Percentiles rank a stretch among this genome's conserved stretches.
Conservation (phyloP, 2,113 vertebrate genomes). For the Neodontobutis hainanensis region DNA sequence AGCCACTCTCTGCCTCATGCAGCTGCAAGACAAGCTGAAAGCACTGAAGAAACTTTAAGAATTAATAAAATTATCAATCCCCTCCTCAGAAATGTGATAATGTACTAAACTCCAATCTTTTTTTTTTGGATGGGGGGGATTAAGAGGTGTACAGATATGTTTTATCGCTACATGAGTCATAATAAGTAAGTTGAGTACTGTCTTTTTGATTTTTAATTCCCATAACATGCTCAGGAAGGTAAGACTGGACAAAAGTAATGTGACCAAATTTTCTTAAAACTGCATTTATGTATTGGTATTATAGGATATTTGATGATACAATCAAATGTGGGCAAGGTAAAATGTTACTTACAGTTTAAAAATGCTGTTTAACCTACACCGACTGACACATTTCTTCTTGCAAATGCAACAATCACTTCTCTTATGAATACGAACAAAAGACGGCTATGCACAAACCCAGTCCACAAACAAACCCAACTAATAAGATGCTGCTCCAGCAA, state of each 20-base stretch:
- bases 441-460: not conserved
- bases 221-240: not conserved
- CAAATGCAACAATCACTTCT: slow-evolving; percentile 35
- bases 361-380: slow-evolving; percentile 24
- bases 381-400: slow-evolving; percentile 12
- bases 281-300: not conserved
- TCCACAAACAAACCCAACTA: slow-evolving; percentile 17
- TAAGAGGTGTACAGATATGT: too few relatives aligned
- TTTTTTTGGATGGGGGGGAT: too few relatives aligned
- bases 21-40: slow-evolving; percentile 36
- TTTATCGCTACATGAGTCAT: not conserved
- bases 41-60: slow-evolving; percentile 33
- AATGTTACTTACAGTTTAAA: slow-evolving; percentile 32
- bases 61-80: slow-evolving; percentile 44
- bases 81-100: slow-evolving; percentile 41
- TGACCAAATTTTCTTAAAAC: not conserved
- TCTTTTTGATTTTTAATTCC: not conserved
- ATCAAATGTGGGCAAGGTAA: slow-evolving; percentile 12
- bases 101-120: slow-evolving; percentile 54
- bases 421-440: slow-evolving; percentile 9
- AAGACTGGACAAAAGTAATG: not conserved
- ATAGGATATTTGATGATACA: not conserved
- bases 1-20: slow-evolving; percentile 27
- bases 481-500: slow-evolving; percentile 4
- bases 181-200: not conserved